Evolutionary conservation across 2,797 vertebrate genomes (phyloP).

Genomic region (Karalla daura): DNA sequence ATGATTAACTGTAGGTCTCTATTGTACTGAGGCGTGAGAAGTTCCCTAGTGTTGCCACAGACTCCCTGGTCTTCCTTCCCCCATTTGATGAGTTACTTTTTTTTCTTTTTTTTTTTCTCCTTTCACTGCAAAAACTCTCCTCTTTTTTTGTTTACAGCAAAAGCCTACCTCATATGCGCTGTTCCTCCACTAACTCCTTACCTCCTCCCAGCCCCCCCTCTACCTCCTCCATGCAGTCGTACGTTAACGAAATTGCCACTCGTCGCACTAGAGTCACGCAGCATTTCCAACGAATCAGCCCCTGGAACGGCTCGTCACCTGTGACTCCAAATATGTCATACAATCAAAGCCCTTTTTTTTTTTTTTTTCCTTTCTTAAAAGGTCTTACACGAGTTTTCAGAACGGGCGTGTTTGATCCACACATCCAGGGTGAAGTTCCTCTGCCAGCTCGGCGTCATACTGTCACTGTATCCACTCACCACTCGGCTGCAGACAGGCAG

Average conservation of each 20-base stretch:
- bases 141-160: conserved; percentile 94
- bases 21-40: conserved; percentile 68
- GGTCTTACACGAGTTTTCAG: conserved; percentile 25
- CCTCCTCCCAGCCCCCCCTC: conserved; percentile 61
- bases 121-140: conserved; percentile 64
- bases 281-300: conserved; percentile 50
- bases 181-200: conserved; percentile 68
- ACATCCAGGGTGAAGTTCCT: conserved; percentile 44
- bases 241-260: conserved; percentile 52
- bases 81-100: conserved; percentile 68
- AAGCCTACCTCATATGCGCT: conserved; percentile 95
- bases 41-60: conserved; percentile 75
- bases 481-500: conserved; percentile 53
- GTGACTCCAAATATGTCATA: conserved; percentile 54
- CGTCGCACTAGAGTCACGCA: conserved; percentile 61
- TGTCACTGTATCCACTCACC: conserved; percentile 19
- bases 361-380: no score
- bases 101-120: no score
- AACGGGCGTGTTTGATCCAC: conserved; percentile 36
- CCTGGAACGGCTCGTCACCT: conserved; percentile 40
- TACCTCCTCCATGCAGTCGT: conserved; percentile 60
- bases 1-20: conserved; percentile 75
- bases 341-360: conserved; percentile 51
- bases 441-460: conserved; percentile 45
- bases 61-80: conserved; percentile 76